These are phyloP conservation scores for Zosterops lateralis DNA, from an alignment of 2,113 vertebrate species.

Conservation along the genomic window DNA sequence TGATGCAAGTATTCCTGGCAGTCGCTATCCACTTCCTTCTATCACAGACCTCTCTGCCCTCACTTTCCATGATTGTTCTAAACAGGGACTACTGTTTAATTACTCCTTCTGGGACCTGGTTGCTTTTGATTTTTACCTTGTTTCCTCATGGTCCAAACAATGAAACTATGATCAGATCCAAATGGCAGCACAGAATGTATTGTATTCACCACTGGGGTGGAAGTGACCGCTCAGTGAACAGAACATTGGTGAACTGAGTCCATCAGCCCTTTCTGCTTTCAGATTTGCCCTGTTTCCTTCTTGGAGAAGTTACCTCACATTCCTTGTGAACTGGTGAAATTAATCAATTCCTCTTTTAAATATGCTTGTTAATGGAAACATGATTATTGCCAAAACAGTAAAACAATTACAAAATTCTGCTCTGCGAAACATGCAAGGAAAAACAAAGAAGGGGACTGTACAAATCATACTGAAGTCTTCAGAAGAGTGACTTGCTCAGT, in stretches of 20 bases:
- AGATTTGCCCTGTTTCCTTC: background rate
- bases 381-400: background rate
- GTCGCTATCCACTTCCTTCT: background rate
- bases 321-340: background rate
- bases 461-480: background rate
- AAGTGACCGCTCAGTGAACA: background rate
- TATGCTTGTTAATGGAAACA: background rate
- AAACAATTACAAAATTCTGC: background rate
- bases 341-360: background rate
- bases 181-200: background rate
- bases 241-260: accelerated
- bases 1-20: background rate
- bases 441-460: background rate
- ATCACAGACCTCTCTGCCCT: background rate
- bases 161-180: background rate
- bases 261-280: background rate
- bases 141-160: background rate
- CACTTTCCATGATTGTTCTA: background rate
- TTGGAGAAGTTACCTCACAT: background rate
- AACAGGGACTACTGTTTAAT: background rate
- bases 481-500: background rate
- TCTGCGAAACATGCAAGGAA: background rate
- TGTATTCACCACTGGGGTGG: background rate
- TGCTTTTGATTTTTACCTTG: background rate
- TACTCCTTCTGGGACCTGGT: background rate